Evolutionary conservation across 2,113 vertebrate species (phyloP), one percentile per base, ranked within the genome.

Genomic region (Gadus macrocephalus): DNA sequence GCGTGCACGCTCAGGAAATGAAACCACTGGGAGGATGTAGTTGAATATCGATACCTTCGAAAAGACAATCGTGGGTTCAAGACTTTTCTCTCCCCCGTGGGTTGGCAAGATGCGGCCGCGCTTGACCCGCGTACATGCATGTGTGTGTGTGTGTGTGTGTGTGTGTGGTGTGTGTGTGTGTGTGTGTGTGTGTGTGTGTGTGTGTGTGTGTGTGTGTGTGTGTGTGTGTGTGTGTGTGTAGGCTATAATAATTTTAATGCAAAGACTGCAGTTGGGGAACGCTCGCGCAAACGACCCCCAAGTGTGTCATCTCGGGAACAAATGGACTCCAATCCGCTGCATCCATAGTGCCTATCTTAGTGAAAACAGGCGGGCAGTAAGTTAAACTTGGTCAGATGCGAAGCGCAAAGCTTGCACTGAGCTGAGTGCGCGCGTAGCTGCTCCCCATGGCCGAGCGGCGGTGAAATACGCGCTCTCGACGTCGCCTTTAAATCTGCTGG

Each of bases 401-500:
- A 71, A 49, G 38, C 74, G 80, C 69, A 84, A 82, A 74, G 74
- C 75, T 83, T 77, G 67, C 73, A 16, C 73, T 78, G 75, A 81
- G 83, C 82, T 83, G 82, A 88, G 85, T 79, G 31, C 31, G 31
- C 31, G 31, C 4, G 83, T 67, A 71, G 85, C 80, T 83, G 85
- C 80, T 83, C 79, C 73, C 81, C 76, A 74, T 35, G 31, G 82
- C 84, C 66, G 62, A 80, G 72, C 62, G 68, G 79, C 70, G 81
- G 70, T 88, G 78, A 86, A 87, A 85, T 81, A 87, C 64, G 4
- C 20, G 55, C 5, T 62, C 66, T 65, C 69, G 20, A 66, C 25
- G 15, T 20, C 71, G 42, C 42, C 42, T 49, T 85, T 69, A 86
- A 88, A 91, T 90, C 80, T 91, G 89, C 90, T 86, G 86, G 86